These are phyloP conservation scores for Acronicta alni DNA, from an alignment of 2,888 invertebrate species.

Conservation along the genomic window DNA sequence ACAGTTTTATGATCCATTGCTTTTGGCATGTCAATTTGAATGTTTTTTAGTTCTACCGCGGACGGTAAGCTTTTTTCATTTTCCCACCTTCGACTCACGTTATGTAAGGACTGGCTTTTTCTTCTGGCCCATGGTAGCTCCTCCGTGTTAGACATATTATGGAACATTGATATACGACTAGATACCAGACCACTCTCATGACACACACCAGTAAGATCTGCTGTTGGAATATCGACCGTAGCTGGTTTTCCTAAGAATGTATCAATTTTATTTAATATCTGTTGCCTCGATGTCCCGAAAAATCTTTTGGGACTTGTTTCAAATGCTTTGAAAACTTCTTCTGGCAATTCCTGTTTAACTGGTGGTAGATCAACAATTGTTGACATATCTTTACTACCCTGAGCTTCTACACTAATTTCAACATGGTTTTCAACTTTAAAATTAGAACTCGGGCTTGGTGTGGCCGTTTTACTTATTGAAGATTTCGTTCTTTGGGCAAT, in stretches of 20 bases:
- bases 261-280: slow-evolving; percentile 84
- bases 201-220: slow-evolving; percentile 63
- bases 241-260: slow-evolving; percentile 79
- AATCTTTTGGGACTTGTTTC: slow-evolving; percentile 87
- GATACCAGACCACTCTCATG: slow-evolving; percentile 83
- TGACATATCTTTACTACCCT: background rate
- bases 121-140: slow-evolving; percentile 67
- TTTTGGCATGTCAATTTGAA: slow-evolving; percentile 14
- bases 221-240: slow-evolving; percentile 61
- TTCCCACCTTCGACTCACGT: slow-evolving; percentile 69
- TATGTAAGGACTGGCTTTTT: slow-evolving; percentile 76
- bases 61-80: slow-evolving; percentile 51
- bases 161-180: slow-evolving; percentile 84
- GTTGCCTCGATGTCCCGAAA: slow-evolving; percentile 84
- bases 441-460: slow-evolving; percentile 1
- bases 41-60: slow-evolving; percentile 33
- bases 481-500: slow-evolving; percentile 44
- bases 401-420: slow-evolving; percentile 18
- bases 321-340: slow-evolving; percentile 85
- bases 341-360: slow-evolving; percentile 80
- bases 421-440: slow-evolving; percentile 9
- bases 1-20: slow-evolving; percentile 5
- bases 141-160: slow-evolving; percentile 81
- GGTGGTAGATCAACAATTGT: slow-evolving; percentile 29
- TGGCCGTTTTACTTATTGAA: slow-evolving; percentile 20